Conservation (phyloP, 2,888 invertebrate genomes). For the Cerastis leucographa region DNA sequence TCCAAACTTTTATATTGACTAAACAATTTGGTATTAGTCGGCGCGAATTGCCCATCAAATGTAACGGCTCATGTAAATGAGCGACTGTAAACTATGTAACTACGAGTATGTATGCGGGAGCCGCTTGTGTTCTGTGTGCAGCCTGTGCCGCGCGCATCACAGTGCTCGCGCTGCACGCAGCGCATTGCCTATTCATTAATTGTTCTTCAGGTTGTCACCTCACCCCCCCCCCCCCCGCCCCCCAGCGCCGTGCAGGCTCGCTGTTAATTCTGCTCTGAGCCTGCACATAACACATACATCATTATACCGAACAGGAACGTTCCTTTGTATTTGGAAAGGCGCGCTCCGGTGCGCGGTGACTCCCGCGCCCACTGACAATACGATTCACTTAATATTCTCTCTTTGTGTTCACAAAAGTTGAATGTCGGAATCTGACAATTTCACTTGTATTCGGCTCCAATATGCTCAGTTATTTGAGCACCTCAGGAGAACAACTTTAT, state of each 20-base stretch:
- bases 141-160: neutral
- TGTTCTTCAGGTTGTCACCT: slow-evolving; percentile 21
- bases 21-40: slow-evolving; percentile 61
- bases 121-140: neutral
- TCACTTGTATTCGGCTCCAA: slow-evolving; percentile 15
- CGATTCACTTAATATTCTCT: slow-evolving; percentile 45
- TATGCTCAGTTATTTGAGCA: slow-evolving; percentile 27
- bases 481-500: slow-evolving; percentile 33
- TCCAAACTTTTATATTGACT: slow-evolving; percentile 61
- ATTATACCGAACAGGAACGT: slow-evolving; percentile 13
- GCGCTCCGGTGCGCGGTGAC: neutral
- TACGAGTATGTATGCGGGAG: neutral
- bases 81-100: neutral
- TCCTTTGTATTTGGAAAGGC: neutral
- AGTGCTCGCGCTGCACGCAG: slow-evolving; percentile 19
- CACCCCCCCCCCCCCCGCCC: neutral
- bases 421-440: slow-evolving; percentile 31
- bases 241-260: neutral
- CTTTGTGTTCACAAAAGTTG: slow-evolving; percentile 32
- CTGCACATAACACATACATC: slow-evolving; percentile 15
- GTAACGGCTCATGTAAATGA: slow-evolving; percentile 36
- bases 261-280: slow-evolving; percentile 5
- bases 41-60: slow-evolving; percentile 51
- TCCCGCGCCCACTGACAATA: neutral
- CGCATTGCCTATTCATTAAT: slow-evolving; percentile 52